A percentile compares a stretch with the other conserved stretches of the same genome.
Evolutionary conservation across 1,140 invertebrate genomes (phyloP).

Genomic region (Cotesia chilonis): DNA sequence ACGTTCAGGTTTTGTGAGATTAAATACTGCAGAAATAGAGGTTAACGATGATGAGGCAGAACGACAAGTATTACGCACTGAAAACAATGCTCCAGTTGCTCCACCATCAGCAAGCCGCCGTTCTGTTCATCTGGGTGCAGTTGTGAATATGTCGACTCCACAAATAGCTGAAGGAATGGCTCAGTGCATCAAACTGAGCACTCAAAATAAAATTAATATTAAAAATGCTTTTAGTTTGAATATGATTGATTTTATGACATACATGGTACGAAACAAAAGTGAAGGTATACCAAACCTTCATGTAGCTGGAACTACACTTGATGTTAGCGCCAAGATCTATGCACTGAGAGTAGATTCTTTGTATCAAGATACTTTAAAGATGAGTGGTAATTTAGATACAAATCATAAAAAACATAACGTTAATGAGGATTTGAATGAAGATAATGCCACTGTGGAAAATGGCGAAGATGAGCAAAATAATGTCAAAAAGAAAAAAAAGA

Average conservation of each 20-base stretch:
- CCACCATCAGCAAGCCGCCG: conserved; percentile 41
- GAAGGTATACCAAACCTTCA: conserved; percentile 75
- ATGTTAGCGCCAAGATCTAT: conserved; percentile 86
- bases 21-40: conserved; percentile 24
- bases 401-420: conserved; percentile 62
- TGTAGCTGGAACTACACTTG: conserved; percentile 80
- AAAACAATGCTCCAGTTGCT: conserved; percentile 28
- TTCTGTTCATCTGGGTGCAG: conserved; percentile 48
- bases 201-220: conserved; percentile 80
- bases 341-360: conserved; percentile 81
- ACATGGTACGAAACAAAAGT: conserved; percentile 74
- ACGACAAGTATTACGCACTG: conserved; percentile 47
- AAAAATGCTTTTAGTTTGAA: conserved; percentile 87
- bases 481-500: conserved; percentile 52
- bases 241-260: conserved; percentile 83
- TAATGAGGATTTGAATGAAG: conserved; percentile 51
- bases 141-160: conserved; percentile 47
- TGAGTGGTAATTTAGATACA: conserved; percentile 73
- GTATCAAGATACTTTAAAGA: conserved; percentile 79
- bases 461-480: background rate
- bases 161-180: conserved; percentile 68
- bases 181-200: conserved; percentile 71
- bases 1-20: conserved; percentile 43
- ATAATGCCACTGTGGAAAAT: background rate
- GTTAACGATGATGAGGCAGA: conserved; percentile 62